Evolutionary conservation across 2,888 invertebrate species (phyloP), one percentile per base, ranked within the genome.

Genomic region (Cephus pulcher): DNA sequence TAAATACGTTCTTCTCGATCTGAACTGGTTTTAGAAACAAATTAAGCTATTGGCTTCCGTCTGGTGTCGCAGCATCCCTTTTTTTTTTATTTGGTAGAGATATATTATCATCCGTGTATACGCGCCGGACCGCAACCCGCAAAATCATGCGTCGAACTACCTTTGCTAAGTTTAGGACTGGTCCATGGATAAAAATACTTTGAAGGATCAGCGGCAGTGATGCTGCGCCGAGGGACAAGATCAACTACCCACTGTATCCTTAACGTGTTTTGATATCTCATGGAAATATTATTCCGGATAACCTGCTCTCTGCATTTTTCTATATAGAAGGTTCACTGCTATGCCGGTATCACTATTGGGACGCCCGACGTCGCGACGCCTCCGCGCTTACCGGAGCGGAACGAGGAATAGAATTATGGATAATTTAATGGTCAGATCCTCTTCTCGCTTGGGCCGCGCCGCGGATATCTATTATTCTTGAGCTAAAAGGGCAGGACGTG

Each of bases 391-490:
- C 56, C 56, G 9, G 56, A 56, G 56, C 56, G 56, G 56, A 33
- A 71, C 71, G 71, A 34, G 71, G 34, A 34, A 71, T 71, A 71
- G 71, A 71, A 71, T 71, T 71, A 71, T 71, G 71, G 71, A 34
- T 71, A 71, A 71, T 71, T 71, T 71, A 71, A 71, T 71, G 71
- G 71, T 71, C 71, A 34, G 32, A 71, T 71, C 32, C 71, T 71
- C 71, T 71, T 71, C 33, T 71, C 71, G 71, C 33, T 34, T 23
- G 71, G 12, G 71, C 33, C 71, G 32, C 33, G 71, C 33, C 32
- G 71, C 33, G 71, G 71, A 71, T 77, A 86, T 82, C 83, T 84
- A 84, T 86, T 86, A 86, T 86, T 84, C 82, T 82, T 81, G 78
- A 84, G 79, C 80, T 84, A 82, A 82, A 83, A 79, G 80, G 82